Conservation (phyloP, 92 coral and sea anemone genomes). For the Isaurus tuberculatus region DNA sequence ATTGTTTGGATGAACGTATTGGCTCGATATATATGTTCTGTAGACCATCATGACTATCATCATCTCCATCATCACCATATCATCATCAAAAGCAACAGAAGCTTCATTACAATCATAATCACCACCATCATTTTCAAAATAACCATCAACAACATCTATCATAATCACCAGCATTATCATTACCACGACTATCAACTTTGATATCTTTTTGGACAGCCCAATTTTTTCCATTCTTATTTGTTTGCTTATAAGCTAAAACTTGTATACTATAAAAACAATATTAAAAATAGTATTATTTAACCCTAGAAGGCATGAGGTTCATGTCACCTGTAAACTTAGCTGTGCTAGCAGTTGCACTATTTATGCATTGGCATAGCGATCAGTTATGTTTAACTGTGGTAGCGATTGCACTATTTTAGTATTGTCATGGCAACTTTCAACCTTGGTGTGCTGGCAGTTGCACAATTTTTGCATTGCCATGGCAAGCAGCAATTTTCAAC, state of each 20-base stretch:
- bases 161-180: no score
- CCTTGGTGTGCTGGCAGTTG: slow-evolving; percentile 45
- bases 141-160: not conserved
- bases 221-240: no score
- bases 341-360: slow-evolving; percentile 11
- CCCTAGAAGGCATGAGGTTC: not conserved
- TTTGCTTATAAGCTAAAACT: no score
- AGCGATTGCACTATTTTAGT: not conserved
- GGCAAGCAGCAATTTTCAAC: slow-evolving; percentile 39
- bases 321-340: no score
- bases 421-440: slow-evolving; percentile 38
- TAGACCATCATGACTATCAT: not conserved
- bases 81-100: not conserved
- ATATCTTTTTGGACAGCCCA: no score
- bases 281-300: not conserved
- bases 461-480: slow-evolving; percentile 38
- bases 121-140: not conserved
- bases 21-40: no score
- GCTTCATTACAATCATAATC: not conserved
- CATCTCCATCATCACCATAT: not conserved
- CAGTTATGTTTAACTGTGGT: slow-evolving; percentile 9
- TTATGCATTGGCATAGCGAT: slow-evolving; percentile 10
- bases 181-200: no score
- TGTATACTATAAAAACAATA: no score
- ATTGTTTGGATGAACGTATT: no score